Percentiles rank a stretch among this genome's conserved stretches.
phyloP scores from a whole-genome alignment of 2,113 vertebrate species.

The Protobothrops mucrosquamatus region DNA sequence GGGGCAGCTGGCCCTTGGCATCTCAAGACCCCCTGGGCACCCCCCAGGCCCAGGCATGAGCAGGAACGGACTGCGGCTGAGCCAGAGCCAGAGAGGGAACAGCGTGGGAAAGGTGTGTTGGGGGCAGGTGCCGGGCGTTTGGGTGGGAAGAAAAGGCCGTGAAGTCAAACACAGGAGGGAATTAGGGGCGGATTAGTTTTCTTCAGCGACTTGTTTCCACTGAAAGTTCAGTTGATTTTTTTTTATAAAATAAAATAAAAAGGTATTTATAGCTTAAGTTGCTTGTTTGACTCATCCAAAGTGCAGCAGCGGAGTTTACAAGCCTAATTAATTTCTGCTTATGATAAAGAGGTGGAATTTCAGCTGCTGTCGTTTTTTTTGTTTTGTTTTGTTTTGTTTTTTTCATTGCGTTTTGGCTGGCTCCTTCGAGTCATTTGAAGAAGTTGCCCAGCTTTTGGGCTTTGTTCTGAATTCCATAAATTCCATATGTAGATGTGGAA shows the following conservation, averaged over 20 bases:
- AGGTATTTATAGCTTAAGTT: background rate
- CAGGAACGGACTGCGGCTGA: constrained; percentile 41
- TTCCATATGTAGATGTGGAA: too few species aligned
- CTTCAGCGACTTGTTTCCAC: background rate
- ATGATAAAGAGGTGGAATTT: background rate
- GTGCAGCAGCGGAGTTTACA: background rate
- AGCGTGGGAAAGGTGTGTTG: background rate
- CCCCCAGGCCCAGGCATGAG: constrained; percentile 9
- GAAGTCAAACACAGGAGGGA: too few species aligned
- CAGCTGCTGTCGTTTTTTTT: background rate
- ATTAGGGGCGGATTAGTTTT: background rate
- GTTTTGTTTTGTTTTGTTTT: background rate
- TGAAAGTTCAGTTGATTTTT: background rate
- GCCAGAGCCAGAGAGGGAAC: background rate
- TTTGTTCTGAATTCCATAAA: background rate
- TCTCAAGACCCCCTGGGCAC: background rate
- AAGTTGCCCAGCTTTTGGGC: background rate
- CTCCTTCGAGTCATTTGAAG: background rate
- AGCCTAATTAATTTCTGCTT: background rate
- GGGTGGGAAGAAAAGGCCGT: background rate
- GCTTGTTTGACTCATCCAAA: background rate
- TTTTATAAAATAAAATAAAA: background rate
- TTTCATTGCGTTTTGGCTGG: background rate
- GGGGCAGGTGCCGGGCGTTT: background rate
- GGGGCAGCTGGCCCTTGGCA: background rate